Evolutionary conservation across 2,113 vertebrate species (phyloP).

Genomic region (Dasyprocta punctata): DNA sequence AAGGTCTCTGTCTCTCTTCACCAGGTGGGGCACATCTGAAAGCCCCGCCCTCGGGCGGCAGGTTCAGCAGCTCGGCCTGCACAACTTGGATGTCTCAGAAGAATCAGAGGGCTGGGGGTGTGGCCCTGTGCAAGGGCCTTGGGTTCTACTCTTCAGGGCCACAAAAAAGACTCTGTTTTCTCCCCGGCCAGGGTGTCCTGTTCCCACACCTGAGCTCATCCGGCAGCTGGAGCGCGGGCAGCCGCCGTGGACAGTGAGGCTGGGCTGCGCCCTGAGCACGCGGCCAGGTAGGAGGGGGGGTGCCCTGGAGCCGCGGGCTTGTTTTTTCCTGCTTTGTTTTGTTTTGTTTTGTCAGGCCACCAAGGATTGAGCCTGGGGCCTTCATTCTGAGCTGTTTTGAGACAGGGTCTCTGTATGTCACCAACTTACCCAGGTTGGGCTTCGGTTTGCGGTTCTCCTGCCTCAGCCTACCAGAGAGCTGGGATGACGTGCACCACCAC

Average conservation of each 20-base stretch:
- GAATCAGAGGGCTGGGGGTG: neutral
- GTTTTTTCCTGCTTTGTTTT: neutral
- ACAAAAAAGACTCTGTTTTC: neutral
- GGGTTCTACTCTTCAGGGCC: neutral
- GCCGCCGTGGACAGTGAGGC: neutral
- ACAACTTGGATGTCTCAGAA: neutral
- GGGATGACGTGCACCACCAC: no score
- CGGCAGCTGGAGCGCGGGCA: neutral
- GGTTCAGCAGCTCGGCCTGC: neutral
- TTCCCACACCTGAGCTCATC: conserved; percentile 17
- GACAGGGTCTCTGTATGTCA: neutral
- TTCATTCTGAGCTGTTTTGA: neutral
- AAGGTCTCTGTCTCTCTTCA: neutral
- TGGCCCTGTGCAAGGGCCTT: neutral
- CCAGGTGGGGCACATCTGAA: neutral
- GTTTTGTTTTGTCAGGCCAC: no score
- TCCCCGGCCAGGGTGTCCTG: neutral
- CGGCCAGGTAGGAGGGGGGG: conserved; percentile 27
- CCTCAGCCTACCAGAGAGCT: no score
- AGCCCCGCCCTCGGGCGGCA: neutral
- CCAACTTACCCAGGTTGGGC: no score
- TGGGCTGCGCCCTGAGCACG: neutral
- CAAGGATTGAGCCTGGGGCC: no score
- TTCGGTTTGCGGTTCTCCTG: no score
- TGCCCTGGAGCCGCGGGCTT: neutral